Base-by-base conservation (phyloP, 2,888 invertebrate species). In the Noctua pronuba region DNA sequence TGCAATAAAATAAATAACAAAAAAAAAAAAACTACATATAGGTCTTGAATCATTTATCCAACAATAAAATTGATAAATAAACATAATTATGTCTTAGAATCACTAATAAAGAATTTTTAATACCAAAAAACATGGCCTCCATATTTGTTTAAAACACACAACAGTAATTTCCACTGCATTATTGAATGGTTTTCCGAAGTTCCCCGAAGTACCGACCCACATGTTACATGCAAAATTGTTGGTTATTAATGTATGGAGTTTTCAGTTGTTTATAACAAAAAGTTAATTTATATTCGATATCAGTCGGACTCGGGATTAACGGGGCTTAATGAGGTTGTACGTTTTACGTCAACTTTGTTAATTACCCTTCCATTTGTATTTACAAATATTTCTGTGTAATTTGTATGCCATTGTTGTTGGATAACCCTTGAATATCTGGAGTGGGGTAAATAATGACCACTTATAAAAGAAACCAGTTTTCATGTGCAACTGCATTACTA, bases 211-310 rank as follows among this genome's bases (percentile, higher is more conserved):
- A 75, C 35, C 38, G 46, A 21, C 60, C 24, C 44, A 55, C 69
- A 83, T 58, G 67, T 73, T 83, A 73, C 73, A 49, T 31, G 80
- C 84, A 80, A 64, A 80, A 60, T 80, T 68, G 62, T 71, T 67
- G 58, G 21, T 84, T 84, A 84, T 84, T 82, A 82, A 80, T 69
- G 78, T 31, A 44, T 68, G 55, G 62, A 75, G 82, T 71, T 79
- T 41, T 58, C 46, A 28, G 58, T 75, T 80, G 71, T 69, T 68
- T 49, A 44, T n/a, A 83, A 80, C 77, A 86, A 86, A 75, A 80
- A 74, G 66, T 75, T 75, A 67, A 84, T 80, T 75, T 65, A 84
- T 84, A 49, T 77, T 77, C 70, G 70, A 77, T 73, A 84, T 64
- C 73, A 80, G 70, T 60, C 46, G 67, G 41, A 72, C 60, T 71